Conservation (phyloP, 2,797 vertebrate genomes). For the Rhabdomys pumilio region DNA sequence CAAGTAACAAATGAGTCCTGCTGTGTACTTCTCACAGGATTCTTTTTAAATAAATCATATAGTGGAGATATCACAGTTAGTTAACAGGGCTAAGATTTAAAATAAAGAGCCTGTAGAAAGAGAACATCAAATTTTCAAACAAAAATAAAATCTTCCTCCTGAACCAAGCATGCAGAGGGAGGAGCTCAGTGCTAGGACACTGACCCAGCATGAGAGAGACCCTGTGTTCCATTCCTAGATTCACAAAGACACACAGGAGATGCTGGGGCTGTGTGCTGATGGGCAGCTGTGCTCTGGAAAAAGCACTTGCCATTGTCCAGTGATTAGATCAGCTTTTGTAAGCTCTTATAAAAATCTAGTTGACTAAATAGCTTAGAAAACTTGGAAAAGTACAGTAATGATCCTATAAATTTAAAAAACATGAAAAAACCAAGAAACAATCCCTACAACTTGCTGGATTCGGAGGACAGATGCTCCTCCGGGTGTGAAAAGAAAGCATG, state of each 20-base stretch:
- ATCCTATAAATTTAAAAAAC: not conserved
- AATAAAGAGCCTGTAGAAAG: not conserved
- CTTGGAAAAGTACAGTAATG: not conserved
- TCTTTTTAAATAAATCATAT: not conserved
- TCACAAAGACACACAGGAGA: not conserved
- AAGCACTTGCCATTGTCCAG: not conserved
- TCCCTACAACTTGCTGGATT: not conserved
- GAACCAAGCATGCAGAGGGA: not conserved
- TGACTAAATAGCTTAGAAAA: conserved; percentile 9
- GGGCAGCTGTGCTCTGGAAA: not conserved
- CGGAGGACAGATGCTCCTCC: not conserved
- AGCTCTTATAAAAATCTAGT: not conserved
- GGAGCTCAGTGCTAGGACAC: not conserved
- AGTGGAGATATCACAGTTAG: not conserved
- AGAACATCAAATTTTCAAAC: conserved; percentile 58
- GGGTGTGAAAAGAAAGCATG: conserved; percentile 20
- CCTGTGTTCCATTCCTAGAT: not conserved
- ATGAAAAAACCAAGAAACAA: not conserved
- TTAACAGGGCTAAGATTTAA: not conserved
- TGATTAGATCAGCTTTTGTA: conserved; percentile 32
- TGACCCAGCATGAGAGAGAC: not conserved
- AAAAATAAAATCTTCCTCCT: conserved; percentile 7
- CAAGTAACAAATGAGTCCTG: conserved; percentile 21
- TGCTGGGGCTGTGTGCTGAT: not conserved
- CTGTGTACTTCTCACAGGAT: not conserved